Base-by-base conservation (phyloP, 23 tunicate genomes). In the Botrylloides violaceus region DNA sequence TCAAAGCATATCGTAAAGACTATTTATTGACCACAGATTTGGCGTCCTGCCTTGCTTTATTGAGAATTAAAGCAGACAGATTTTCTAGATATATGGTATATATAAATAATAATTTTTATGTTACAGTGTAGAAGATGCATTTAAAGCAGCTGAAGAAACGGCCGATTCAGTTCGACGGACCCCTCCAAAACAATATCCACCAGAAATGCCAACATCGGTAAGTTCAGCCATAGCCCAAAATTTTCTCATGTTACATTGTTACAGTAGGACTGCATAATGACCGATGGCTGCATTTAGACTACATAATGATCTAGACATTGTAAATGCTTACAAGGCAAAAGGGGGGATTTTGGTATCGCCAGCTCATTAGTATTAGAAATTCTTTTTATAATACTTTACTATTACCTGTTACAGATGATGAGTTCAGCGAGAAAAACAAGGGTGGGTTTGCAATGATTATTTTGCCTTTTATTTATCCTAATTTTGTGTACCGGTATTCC, bases 171-270 rank as follows among this genome's bases (percentile, higher is more conserved):
- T 87, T 4, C 71, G 95, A 48, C 36, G 80, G 32, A 60, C 79
- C 25, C 75, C 86, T 20, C 77, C 86, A 21, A 76, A 80, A 29
- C 76, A 87, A 70, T 19, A 53, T 27, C 80, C 79, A 57, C 95
- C 95, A 26, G 71, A 32, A 18, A 79, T 87, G 86, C 95, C 95
- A n/a, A 57, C 72, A 34, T 70, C 95, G 64, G 95, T 87, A 76
- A 50, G 86, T 61, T 12, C 9, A 25, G 32, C 35, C 29, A n/a
- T n/a, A n/a, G n/a, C n/a, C n/a, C n/a, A n/a, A n/a, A n/a, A n/a
- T n/a, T n/a, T n/a, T n/a, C n/a, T n/a, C n/a, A n/a, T n/a, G n/a
- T n/a, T n/a, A n/a, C n/a, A n/a, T n/a, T n/a, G n/a, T n/a, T n/a
- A n/a, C n/a, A n/a, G n/a, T n/a, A n/a, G n/a, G n/a, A n/a, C n/a